Conservation (phyloP, 2,888 invertebrate genomes). For the Caenorhabditis imperialis region DNA sequence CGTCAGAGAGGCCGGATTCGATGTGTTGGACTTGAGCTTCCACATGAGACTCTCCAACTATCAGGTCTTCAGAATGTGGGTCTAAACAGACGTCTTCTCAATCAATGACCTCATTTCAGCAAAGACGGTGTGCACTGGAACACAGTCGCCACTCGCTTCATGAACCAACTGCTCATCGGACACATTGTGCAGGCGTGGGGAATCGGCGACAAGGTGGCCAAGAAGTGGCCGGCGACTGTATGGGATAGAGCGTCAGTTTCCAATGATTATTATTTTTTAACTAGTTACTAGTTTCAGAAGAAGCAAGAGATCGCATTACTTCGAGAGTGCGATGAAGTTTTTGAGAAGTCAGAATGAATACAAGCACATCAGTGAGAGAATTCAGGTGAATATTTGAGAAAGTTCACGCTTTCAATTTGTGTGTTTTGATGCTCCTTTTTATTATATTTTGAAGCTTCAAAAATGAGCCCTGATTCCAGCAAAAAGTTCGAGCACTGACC, state of each 20-base stretch:
- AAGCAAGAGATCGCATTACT: background rate
- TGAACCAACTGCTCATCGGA: constrained; percentile 60
- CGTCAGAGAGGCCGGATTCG: constrained; percentile 59
- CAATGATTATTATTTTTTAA: no score
- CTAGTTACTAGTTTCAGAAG: constrained; percentile 1
- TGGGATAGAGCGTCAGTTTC: constrained; percentile 1
- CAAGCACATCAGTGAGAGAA: constrained; percentile 18
- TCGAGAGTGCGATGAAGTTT: constrained; percentile 4
- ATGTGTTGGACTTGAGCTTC: constrained; percentile 63
- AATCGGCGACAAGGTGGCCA: background rate
- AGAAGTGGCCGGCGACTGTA: constrained; percentile 3
- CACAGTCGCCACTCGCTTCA: constrained; percentile 41
- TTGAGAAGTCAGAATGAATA: constrained; percentile 4
- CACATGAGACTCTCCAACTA: constrained; percentile 52
- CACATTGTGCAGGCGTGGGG: constrained; percentile 25
- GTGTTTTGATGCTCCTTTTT: no score
- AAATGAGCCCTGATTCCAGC: constrained; percentile 7
- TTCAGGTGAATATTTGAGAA: constrained; percentile 4
- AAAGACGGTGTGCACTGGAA: constrained; percentile 62
- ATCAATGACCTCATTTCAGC: constrained; percentile 25
- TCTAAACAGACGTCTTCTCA: background rate
- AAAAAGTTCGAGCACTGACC: background rate
- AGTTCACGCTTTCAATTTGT: no score
- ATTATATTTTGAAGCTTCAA: no score
- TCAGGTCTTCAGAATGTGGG: constrained; percentile 51